Evolutionary conservation across 2,888 invertebrate genomes (phyloP).

Genomic region (Lepidocyrtinus sp.): DNA sequence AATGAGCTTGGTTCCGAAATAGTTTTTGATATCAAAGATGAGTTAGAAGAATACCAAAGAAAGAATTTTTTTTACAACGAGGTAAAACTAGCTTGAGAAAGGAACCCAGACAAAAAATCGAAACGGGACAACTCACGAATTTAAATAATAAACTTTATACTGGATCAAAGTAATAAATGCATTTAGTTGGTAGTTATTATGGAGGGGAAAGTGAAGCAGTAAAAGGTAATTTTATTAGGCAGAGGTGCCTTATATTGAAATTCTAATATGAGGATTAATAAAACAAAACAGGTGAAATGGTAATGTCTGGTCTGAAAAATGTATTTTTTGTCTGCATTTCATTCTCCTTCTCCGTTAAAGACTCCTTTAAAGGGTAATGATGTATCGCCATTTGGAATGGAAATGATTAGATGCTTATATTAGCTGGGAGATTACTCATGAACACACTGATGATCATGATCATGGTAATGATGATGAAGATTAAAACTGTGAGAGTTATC

Average conservation of each 20-base stretch:
- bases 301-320: constrained; percentile 38
- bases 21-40: neutral
- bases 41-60: too few relatives aligned
- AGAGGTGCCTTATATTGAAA: constrained; percentile 24
- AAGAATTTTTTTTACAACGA: too few relatives aligned
- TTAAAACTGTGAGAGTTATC: constrained; percentile 50
- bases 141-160: constrained; percentile 1
- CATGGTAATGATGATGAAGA: constrained; percentile 48
- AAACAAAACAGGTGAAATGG: neutral
- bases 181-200: too few relatives aligned
- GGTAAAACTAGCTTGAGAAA: neutral
- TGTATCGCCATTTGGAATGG: constrained; percentile 42
- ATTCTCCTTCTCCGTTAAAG: constrained; percentile 12
- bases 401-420: constrained; percentile 52
- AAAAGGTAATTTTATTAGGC: neutral
- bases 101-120: constrained; percentile 15
- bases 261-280: constrained; percentile 17
- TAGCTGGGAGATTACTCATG: constrained; percentile 12
- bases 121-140: constrained; percentile 45
- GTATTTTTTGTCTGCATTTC: constrained; percentile 23
- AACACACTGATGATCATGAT: constrained; percentile 28
- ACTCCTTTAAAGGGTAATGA: constrained; percentile 28
- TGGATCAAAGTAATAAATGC: neutral
- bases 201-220: neutral
- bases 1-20: neutral